phyloP scores from a whole-genome alignment of 2,113 vertebrate species.

The Muscicapa adusta region DNA sequence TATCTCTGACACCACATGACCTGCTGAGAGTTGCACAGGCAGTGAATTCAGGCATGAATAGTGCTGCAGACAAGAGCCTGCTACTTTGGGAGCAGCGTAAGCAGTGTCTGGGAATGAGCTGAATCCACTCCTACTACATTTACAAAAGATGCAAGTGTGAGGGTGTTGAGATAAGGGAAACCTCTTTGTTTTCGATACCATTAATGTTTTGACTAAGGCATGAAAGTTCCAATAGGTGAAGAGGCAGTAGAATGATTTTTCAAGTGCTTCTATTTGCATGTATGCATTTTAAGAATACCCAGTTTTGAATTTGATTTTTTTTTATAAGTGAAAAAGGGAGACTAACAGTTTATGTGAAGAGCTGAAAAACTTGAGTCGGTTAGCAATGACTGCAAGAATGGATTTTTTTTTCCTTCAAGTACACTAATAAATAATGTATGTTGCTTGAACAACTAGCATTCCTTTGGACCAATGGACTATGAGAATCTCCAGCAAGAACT shows the following conservation, averaged over 20 bases:
- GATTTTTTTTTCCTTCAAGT: constrained; percentile 66
- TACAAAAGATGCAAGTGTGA: background rate
- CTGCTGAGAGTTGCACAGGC: background rate
- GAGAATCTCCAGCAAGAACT: constrained; percentile 98
- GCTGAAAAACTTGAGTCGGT: constrained; percentile 48
- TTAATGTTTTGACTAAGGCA: background rate
- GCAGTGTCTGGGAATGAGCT: background rate
- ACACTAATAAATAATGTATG: constrained; percentile 91
- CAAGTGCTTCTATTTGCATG: constrained; percentile 12
- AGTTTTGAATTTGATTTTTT: background rate
- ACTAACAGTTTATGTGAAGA: constrained; percentile 3
- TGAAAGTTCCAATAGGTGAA: background rate
- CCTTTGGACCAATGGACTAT: constrained; percentile 95
- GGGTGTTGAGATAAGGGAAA: background rate
- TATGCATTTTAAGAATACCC: background rate
- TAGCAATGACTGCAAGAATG: constrained; percentile 70
- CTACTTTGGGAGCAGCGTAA: background rate
- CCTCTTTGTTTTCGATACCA: background rate
- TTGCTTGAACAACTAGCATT: constrained; percentile 93
- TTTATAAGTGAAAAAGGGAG: background rate
- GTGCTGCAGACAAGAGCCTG: background rate
- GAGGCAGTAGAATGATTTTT: background rate
- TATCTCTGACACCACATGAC: background rate
- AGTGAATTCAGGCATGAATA: background rate
- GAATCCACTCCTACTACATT: background rate